These are phyloP conservation scores for Drosophila prolongata DNA, from an alignment of 2,888 invertebrate species.

Conservation along the genomic window DNA sequence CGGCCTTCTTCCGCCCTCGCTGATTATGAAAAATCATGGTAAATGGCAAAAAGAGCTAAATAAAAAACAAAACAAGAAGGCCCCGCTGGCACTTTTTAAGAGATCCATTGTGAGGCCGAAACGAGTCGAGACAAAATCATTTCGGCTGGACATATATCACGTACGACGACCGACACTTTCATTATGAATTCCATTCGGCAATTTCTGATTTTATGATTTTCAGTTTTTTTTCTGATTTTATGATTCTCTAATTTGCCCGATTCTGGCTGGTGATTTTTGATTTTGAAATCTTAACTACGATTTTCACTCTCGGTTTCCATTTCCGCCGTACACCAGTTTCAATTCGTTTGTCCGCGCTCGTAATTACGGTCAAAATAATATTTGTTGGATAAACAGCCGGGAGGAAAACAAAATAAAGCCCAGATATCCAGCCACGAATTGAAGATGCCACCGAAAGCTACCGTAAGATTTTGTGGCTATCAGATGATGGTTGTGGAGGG, in stretches of 20 bases:
- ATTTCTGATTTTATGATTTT: conserved; percentile 11
- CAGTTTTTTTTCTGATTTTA: neutral
- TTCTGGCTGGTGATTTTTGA: conserved; percentile 9
- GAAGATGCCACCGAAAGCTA: conserved; percentile 33
- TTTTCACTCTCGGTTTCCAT: conserved; percentile 77
- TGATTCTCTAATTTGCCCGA: conserved; percentile 5
- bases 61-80: conserved; percentile 33
- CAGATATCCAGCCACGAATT: conserved; percentile 26
- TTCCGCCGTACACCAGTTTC: conserved; percentile 38
- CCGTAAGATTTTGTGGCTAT: conserved; percentile 19
- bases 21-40: conserved; percentile 79
- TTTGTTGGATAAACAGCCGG: conserved; percentile 76
- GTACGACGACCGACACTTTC: conserved; percentile 66
- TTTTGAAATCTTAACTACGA: conserved; percentile 43
- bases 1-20: conserved; percentile 31
- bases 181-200: conserved; percentile 64
- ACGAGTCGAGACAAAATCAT: conserved; percentile 65
- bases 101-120: conserved; percentile 33
- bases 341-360: conserved; percentile 47
- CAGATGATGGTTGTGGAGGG: neutral
- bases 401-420: conserved; percentile 67
- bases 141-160: conserved; percentile 69
- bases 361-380: conserved; percentile 83
- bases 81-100: conserved; percentile 52
- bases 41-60: conserved; percentile 54